Percentiles rank a stretch among this genome's conserved stretches.
phyloP scores from a whole-genome alignment of 1,140 invertebrate genomes.

The Leptinotarsa undecemlineata region DNA sequence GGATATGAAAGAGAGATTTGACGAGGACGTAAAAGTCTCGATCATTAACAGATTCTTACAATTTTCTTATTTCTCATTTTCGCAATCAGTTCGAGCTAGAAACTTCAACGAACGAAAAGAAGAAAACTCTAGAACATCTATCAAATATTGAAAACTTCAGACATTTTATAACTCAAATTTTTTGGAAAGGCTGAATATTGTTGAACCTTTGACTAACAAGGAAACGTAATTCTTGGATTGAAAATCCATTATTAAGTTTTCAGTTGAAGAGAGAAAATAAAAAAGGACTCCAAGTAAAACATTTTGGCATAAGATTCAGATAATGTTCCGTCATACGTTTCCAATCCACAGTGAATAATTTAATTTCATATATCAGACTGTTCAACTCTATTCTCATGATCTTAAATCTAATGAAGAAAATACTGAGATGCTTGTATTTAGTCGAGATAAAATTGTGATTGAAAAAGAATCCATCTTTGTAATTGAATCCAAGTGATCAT shows the following conservation, averaged over 20 bases:
- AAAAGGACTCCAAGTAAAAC: too few species aligned
- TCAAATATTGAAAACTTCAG: constrained; percentile 25
- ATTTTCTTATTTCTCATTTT: constrained; percentile 19
- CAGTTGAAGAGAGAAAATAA: background rate
- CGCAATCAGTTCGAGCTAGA: background rate
- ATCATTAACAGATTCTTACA: constrained; percentile 33
- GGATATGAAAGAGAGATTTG: constrained; percentile 37
- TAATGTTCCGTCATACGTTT: too few species aligned
- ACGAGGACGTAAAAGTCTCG: constrained; percentile 27
- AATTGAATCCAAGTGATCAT: too few species aligned
- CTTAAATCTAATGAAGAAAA: too few species aligned
- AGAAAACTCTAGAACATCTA: constrained; percentile 13
- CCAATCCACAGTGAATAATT: too few species aligned
- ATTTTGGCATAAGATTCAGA: too few species aligned
- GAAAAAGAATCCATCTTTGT: too few species aligned
- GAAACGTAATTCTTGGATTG: constrained; percentile 15
- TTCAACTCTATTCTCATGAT: too few species aligned
- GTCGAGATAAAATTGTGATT: too few species aligned
- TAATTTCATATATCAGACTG: too few species aligned
- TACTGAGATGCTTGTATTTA: too few species aligned
- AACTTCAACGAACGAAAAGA: constrained; percentile 11
- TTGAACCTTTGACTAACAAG: constrained; percentile 11
- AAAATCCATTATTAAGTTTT: constrained; percentile 8
- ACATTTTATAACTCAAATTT: constrained; percentile 19
- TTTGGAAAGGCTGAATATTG: constrained; percentile 14